Evolutionary conservation across 2,888 invertebrate genomes (phyloP).

Genomic region (Carpatolechia fugitivella): DNA sequence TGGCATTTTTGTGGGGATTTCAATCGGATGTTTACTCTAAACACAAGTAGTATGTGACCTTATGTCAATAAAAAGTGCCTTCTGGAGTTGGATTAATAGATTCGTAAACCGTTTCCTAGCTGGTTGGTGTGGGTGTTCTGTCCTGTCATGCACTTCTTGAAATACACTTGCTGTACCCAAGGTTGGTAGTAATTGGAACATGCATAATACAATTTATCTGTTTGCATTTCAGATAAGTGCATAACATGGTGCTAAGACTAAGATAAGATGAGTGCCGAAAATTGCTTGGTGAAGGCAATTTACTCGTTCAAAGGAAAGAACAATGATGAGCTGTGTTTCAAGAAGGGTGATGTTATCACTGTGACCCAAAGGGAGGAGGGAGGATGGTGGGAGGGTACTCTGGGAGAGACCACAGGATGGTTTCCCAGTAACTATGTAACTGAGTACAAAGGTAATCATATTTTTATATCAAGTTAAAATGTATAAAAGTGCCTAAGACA

Average conservation of each 20-base stretch:
- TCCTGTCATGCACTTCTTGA: slow-evolving; percentile 9
- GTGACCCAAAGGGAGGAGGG: slow-evolving; percentile 97
- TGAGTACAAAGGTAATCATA: slow-evolving; percentile 86
- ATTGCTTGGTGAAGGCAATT: slow-evolving; percentile 90
- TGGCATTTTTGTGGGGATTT: background rate
- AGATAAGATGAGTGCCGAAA: slow-evolving; percentile 78
- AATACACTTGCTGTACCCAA: slow-evolving; percentile 4
- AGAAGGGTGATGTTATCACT: slow-evolving; percentile 97
- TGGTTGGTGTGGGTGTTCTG: slow-evolving; percentile 8
- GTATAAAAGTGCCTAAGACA: too few relatives aligned
- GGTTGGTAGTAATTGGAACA: background rate
- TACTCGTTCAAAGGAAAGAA: slow-evolving; percentile 97
- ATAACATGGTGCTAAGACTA: slow-evolving; percentile 54
- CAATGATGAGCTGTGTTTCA: slow-evolving; percentile 98
- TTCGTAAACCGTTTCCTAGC: background rate
- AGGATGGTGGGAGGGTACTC: slow-evolving; percentile 99
- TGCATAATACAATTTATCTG: background rate
- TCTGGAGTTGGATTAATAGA: background rate
- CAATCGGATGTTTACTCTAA: background rate
- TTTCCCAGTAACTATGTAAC: slow-evolving; percentile 98
- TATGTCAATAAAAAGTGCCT: background rate
- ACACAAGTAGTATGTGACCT: background rate
- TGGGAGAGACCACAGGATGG: slow-evolving; percentile 97
- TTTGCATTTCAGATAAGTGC: slow-evolving; percentile 21
- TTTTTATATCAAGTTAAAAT: too few relatives aligned